A percentile compares a stretch with the other conserved stretches of the same genome.
These are phyloP conservation scores for Diachasmimorpha longicaudata DNA, from an alignment of 1,140 invertebrate species.

Conservation along the genomic window DNA sequence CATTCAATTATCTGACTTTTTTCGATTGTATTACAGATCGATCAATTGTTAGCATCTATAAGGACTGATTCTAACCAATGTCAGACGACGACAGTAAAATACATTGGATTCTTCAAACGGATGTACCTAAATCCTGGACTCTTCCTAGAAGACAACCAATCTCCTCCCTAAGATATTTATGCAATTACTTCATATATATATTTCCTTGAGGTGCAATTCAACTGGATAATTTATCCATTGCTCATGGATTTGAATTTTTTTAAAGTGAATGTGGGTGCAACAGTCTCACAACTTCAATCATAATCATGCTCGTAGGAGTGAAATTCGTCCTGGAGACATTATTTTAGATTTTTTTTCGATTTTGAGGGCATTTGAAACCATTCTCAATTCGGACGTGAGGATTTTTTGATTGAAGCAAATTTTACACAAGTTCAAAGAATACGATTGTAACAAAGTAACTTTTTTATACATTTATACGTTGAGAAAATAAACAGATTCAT, in stretches of 20 bases:
- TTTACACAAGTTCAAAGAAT: background rate
- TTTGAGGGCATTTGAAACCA: too few species aligned
- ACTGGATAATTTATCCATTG: too few species aligned
- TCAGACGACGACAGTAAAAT: slow-evolving; percentile 66
- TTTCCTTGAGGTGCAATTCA: too few species aligned
- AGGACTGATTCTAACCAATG: slow-evolving; percentile 29
- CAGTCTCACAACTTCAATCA: too few species aligned
- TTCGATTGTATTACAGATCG: slow-evolving; percentile 40
- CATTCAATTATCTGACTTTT: background rate
- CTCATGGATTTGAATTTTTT: too few species aligned
- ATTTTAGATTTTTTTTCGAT: too few species aligned
- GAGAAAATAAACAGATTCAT: too few species aligned
- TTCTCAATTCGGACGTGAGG: too few species aligned
- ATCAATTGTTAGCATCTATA: slow-evolving; percentile 34
- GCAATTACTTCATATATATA: background rate
- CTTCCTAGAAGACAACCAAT: slow-evolving; percentile 39
- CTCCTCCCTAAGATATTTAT: background rate
- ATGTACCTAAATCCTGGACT: slow-evolving; percentile 71
- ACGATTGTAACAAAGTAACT: background rate
- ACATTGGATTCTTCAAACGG: slow-evolving; percentile 68
- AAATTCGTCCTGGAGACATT: too few species aligned
- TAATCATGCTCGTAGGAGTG: too few species aligned
- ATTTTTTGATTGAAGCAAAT: too few species aligned
- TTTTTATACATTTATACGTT: background rate
- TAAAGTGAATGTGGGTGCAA: too few species aligned